Percentiles rank a stretch among this genome's conserved stretches.
Conservation (phyloP, 2,113 vertebrate species). For the Equus quagga region DNA sequence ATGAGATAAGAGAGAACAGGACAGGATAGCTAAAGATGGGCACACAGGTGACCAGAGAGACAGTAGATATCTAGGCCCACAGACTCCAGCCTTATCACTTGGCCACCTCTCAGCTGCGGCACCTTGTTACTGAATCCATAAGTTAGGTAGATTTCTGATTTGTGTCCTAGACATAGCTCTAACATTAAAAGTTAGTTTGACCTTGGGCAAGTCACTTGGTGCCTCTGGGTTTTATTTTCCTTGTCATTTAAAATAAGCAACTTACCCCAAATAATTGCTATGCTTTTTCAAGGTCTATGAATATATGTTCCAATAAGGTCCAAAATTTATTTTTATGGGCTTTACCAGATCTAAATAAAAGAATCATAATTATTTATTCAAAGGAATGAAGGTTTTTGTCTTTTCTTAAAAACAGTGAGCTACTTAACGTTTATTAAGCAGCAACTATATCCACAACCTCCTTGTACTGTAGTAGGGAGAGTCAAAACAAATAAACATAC, state of each 20-base stretch:
- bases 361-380: not conserved
- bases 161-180: not conserved
- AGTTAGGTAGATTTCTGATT: not conserved
- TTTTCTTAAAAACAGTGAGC: not conserved
- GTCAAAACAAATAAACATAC: not conserved
- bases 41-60: not conserved
- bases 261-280: not conserved
- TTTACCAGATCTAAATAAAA: conserved; percentile 7
- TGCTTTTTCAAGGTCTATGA: not conserved
- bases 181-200: not conserved
- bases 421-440: not conserved
- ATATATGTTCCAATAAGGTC: not conserved
- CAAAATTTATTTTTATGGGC: not conserved
- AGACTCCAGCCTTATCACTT: not conserved
- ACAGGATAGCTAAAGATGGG: not conserved
- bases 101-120: not conserved
- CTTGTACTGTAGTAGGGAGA: not conserved
- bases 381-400: not conserved
- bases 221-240: not conserved
- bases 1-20: not conserved
- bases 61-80: not conserved
- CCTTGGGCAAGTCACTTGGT: not conserved
- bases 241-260: not conserved
- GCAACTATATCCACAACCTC: not conserved
- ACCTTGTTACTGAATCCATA: not conserved